Base-by-base conservation (phyloP, 2,888 invertebrate species). In the Neocrepidodera transversa region DNA sequence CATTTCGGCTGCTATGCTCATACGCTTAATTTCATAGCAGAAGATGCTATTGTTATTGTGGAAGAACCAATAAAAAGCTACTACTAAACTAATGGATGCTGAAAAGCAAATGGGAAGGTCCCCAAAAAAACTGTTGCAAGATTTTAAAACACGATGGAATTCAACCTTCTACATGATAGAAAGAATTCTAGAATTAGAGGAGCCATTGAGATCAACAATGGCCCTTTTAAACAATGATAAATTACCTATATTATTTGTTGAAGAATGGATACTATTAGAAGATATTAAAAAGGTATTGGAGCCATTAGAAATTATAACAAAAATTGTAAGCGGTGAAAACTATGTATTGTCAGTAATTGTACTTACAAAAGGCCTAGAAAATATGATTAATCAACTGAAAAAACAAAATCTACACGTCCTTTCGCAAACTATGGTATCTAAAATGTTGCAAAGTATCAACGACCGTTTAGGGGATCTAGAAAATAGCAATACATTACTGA, bases 131-230 rank as follows among this genome's bases (percentile, higher is more conserved):
- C 35, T 65, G 28, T 20, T 60, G 2, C 58, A 65, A 45, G 63
- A 61, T 49, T 61, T 66, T 3, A 10, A 20, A 20, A 68, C 67
- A 6, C 32, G 67, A 17, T 67, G 68, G 68, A 68, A 65, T 53
- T 65, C 68, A 3, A 68, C 65, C 3, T 67, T 61, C 30, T 66
- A 67, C 28, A 68, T 67, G 68, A 2, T 67, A 8, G 60, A 67
- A 49, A 49, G 64, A 17, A 53, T 68, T 32, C 3, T 58, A n/a
- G 43, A 58, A 38, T 32, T 66, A 11, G 54, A 66, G 42, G 58
- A 62, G 20, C 30, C 53, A 11, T 28, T 67, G 8, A 40, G 64
- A 36, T 45, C 54, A 16, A 62, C 66, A 23, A 35, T 70, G 10
- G 66, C 63, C 2, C 43, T 54, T 26, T 26, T 59, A 10, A 20